phyloP scores from a whole-genome alignment of 2,113 vertebrate genomes.

The Prunella himalayana region DNA sequence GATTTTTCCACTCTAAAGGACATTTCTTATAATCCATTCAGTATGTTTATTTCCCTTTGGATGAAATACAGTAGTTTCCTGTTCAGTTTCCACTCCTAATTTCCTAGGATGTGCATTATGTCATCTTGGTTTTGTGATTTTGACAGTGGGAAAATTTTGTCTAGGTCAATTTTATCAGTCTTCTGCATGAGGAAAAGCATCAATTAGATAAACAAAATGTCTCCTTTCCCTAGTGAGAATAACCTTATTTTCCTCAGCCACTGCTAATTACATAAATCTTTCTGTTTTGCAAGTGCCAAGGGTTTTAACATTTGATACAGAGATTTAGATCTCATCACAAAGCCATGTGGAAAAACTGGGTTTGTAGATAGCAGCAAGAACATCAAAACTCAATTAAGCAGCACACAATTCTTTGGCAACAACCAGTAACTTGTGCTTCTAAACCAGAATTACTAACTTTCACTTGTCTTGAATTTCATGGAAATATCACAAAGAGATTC shows the following conservation, averaged over 20 bases:
- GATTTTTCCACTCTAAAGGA: constrained; percentile 48
- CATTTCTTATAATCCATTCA: constrained; percentile 51
- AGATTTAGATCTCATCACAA: constrained; percentile 12
- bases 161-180: constrained; percentile 34
- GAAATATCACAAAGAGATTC: neutral
- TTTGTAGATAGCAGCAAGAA: constrained; percentile 1
- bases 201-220: constrained; percentile 23
- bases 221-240: constrained; percentile 30
- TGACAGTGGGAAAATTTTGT: constrained; percentile 53
- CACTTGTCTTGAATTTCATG: constrained; percentile 16
- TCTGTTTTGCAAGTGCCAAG: neutral
- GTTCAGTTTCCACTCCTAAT: constrained; percentile 55
- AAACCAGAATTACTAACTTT: neutral
- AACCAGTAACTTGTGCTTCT: neutral
- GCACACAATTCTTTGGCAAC: neutral
- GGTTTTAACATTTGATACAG: constrained; percentile 24
- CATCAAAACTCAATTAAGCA: constrained; percentile 4
- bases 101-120: constrained; percentile 52
- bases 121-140: constrained; percentile 50
- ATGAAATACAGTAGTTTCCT: constrained; percentile 45
- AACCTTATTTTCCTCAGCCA: constrained; percentile 30
- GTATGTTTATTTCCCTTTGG: constrained; percentile 41
- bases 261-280: constrained; percentile 31
- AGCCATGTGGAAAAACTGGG: neutral
- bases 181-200: constrained; percentile 11